Percentiles rank a stretch among this genome's conserved stretches.
Conservation (phyloP, 2,888 invertebrate genomes). For the Lacanobia oleracea region DNA sequence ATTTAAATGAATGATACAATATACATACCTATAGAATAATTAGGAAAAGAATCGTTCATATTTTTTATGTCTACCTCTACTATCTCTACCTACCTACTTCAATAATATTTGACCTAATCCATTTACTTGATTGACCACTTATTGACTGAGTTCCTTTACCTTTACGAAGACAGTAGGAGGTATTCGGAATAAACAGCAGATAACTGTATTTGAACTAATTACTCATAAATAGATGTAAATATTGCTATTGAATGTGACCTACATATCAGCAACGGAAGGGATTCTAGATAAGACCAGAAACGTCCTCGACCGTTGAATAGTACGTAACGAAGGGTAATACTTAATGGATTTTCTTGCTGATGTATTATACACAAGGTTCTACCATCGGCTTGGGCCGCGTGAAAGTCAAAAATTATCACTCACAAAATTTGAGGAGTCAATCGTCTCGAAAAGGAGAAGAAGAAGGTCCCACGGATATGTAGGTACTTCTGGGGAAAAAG, state of each 20-base stretch:
- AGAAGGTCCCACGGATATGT: neutral
- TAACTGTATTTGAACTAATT: slow-evolving; percentile 44
- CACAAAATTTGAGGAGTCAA: too few relatives aligned
- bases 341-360: neutral
- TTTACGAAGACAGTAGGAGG: slow-evolving; percentile 4
- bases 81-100: neutral
- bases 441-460: too few relatives aligned
- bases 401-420: too few relatives aligned
- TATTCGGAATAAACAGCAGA: slow-evolving; percentile 26
- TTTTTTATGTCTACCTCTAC: neutral
- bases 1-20: too few relatives aligned
- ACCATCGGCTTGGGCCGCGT: neutral
- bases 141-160: slow-evolving; percentile 15
- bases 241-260: slow-evolving; percentile 29
- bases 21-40: too few relatives aligned
- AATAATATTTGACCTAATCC: neutral
- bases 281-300: slow-evolving; percentile 41
- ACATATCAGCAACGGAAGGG: slow-evolving; percentile 56
- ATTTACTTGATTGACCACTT: too few relatives aligned
- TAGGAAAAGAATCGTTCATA: neutral
- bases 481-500: too few relatives aligned
- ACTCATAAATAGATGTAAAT: slow-evolving; percentile 2
- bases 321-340: neutral
- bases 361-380: too few relatives aligned
- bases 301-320: slow-evolving; percentile 11